Evolutionary conservation across 2,888 invertebrate species (phyloP), one percentile per base, ranked within the genome.

Genomic region (Melanostoma scalare): DNA sequence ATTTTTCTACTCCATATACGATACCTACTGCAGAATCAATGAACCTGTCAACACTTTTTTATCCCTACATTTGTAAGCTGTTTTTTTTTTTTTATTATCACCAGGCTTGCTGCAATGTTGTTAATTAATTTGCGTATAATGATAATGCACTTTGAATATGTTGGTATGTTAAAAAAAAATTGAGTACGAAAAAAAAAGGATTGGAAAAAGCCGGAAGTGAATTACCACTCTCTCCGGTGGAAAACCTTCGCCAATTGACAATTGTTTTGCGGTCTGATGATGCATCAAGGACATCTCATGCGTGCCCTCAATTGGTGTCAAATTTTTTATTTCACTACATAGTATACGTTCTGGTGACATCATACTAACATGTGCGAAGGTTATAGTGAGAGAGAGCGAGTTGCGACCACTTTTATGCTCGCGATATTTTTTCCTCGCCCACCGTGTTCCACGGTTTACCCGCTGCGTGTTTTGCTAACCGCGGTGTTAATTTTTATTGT

Each of bases 221-320:
- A 78, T 60, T 69, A 74, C 69, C 84, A 78, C 74, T 74, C 69
- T 74, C 69, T 65, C 46, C 52, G 40, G 75, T 72, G 75, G 50
- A 68, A 76, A 80, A 80, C 80, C 75, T 85, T 68, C 75, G 80
- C 72, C 85, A 85, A 85, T 85, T 85, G 85, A 85, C 85, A 85
- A 85, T 85, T 85, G 85, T 85, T 85, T 85, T 85, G 85, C 80
- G 85, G 85, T 85, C 75, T 85, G 85, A 85, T 85, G 85, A 85
- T 80, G 85, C 85, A 80, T 85, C 85, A 80, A 85, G 85, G 85
- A 80, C 85, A 85, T 85, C 80, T 85, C 85, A 85, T 85, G 85
- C 85, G 85, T 85, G 85, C 85, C 79, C 79, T 80, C 79, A 79
- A 85, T 80, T 85, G 84, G 84, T 84, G 84, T 84, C 84, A 84